A percentile compares a stretch with the other conserved stretches of the same genome.
Conservation (phyloP, 2,888 invertebrate species). For the Eilema depressum region DNA sequence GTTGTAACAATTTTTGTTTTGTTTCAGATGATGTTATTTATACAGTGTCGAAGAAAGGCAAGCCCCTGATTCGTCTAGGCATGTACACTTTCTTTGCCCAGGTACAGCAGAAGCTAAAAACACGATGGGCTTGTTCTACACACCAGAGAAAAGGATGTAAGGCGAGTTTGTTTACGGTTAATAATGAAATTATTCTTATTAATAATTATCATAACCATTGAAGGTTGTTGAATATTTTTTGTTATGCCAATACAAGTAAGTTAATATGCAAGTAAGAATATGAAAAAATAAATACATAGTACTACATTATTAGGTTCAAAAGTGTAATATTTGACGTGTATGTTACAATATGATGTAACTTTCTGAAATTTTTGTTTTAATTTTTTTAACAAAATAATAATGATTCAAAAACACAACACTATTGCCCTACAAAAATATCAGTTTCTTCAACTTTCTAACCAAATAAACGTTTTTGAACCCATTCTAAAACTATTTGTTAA, state of each 20-base stretch:
- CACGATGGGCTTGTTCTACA: conserved; percentile 62
- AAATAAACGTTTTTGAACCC: neutral
- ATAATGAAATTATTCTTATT: conserved; percentile 50
- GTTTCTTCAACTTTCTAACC: neutral
- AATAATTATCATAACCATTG: conserved; percentile 59
- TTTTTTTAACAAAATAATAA: neutral
- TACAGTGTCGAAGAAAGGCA: conserved; percentile 25
- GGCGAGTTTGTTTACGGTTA: conserved; percentile 56
- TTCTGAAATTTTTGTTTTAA: neutral
- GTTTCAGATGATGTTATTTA: conserved; percentile 26
- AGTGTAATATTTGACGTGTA: neutral
- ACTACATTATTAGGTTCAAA: neutral
- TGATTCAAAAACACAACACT: neutral
- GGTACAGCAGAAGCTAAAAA: conserved; percentile 31
- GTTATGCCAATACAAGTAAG: neutral
- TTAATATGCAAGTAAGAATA: neutral
- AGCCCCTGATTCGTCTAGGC: conserved; percentile 27
- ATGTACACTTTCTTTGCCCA: conserved; percentile 53
- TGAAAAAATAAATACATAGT: neutral
- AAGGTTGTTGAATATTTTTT: neutral
- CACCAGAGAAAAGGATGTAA: conserved; percentile 57
- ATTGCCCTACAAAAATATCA: neutral
- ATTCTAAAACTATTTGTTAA: neutral
- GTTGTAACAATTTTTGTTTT: neutral
- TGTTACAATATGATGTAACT: no score